Evolutionary conservation across 2,888 invertebrate genomes (phyloP).

Genomic region (Mamestra brassicae): DNA sequence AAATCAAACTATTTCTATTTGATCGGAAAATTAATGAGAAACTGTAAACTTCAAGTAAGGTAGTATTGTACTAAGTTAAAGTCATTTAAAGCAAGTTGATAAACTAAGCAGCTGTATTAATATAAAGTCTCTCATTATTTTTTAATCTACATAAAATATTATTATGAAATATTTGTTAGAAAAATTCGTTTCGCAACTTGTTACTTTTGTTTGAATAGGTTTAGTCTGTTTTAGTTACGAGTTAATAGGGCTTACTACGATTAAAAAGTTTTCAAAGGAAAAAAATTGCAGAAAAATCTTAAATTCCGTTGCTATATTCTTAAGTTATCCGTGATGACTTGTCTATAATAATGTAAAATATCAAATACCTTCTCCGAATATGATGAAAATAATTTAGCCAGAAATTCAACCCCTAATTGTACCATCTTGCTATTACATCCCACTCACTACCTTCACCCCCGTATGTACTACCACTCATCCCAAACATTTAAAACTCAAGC

Average conservation of each 20-base stretch:
- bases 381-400: background rate
- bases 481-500: constrained; percentile 49
- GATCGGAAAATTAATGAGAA: background rate
- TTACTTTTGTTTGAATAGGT: background rate
- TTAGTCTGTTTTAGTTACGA: constrained; percentile 12
- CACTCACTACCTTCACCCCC: background rate
- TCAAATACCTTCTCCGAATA: background rate
- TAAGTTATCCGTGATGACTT: too few species aligned
- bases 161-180: background rate
- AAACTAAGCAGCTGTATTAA: background rate
- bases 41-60: background rate
- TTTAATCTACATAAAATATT: background rate
- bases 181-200: constrained; percentile 13
- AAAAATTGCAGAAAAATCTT: too few species aligned
- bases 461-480: constrained; percentile 20
- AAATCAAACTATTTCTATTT: background rate
- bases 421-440: background rate
- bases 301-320: too few species aligned
- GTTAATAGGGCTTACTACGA: background rate
- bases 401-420: background rate
- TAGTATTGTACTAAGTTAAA: background rate
- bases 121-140: background rate
- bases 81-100: background rate
- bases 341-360: background rate
- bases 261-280: background rate